Evolutionary conservation across 2,113 vertebrate species (phyloP), one percentile per base, ranked within the genome.

Genomic region (Syngnathus scovelli): DNA sequence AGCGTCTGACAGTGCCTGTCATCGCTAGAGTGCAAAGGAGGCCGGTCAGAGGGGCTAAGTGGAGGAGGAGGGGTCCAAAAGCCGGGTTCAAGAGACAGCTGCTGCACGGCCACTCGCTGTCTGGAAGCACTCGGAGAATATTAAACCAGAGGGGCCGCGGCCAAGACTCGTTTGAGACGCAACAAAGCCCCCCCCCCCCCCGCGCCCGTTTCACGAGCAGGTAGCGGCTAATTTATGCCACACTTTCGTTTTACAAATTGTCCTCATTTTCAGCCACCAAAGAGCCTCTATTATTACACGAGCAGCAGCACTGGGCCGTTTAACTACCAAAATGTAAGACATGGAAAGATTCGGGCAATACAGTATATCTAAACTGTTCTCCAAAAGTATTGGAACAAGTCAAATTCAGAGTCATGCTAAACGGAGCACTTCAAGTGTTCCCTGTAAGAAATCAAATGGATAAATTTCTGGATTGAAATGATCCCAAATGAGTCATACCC

Each of bases 91-190:
- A 82, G 86, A 89, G 87, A 86, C 87, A 89, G 83, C 86, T 90
- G 88, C 83, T 88, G 79, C 80, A 80, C 78, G 81, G 85, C 81
- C 81, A 78, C 79, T 87, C 81, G 81, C 84, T 89, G 87, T 89
- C 88, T 90, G 86, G 87, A 87, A 81, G 78, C 85, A 78, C 85
- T 85, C 79, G 77, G 79, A 79, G 82, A 88, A 90, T 88, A 88
- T 87, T 86, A 89, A 89, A 85, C 76, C 74, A 71, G 75, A 0
- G 68, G 79, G 81, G 80, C 78, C 59, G 58, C 71, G 44, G 87
- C 79, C 87, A 88, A 85, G 70, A 80, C 76, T 78, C 70, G 65
- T 83, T 85, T 84, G 67, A 69, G 79, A 82, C 55, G 69, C 72
- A 62, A 82, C 74, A 81, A 76, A 79, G 64, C 72, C 70, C 5